Evolutionary conservation across 2,113 vertebrate species (phyloP).

Genomic region (Varanus komodoensis): DNA sequence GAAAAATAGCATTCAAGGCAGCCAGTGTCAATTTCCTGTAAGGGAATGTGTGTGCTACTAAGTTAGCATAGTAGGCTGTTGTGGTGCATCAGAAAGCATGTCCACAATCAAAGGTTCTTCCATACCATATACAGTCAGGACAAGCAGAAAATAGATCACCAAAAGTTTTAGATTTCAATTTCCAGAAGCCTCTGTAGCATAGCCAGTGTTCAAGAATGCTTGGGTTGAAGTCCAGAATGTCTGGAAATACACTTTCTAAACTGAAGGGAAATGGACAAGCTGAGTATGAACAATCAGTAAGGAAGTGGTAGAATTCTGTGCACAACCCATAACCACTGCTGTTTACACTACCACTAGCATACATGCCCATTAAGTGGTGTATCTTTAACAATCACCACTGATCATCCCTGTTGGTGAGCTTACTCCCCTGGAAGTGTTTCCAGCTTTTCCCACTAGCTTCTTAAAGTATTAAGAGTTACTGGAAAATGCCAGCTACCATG

Average conservation of each 20-base stretch:
- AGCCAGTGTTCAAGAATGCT: too few species aligned
- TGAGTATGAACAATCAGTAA: neutral
- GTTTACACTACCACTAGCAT: neutral
- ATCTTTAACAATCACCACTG: neutral
- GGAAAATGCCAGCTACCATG: neutral
- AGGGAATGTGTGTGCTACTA: neutral
- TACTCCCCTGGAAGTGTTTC: neutral
- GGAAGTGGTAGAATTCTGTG: neutral
- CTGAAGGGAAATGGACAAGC: too few species aligned
- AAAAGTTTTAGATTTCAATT: too few species aligned
- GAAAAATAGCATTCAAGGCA: too few species aligned
- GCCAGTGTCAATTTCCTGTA: neutral
- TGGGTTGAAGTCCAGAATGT: too few species aligned
- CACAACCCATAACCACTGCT: neutral
- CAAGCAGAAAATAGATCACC: too few species aligned
- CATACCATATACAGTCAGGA: neutral
- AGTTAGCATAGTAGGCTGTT: neutral
- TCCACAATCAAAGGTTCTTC: neutral
- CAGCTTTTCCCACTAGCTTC: neutral
- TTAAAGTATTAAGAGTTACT: neutral
- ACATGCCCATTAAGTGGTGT: neutral
- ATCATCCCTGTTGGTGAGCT: neutral
- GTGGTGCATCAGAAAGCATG: neutral
- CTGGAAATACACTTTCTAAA: too few species aligned
- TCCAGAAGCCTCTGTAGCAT: too few species aligned